These are phyloP conservation scores for Stegana nigrithorax DNA, from an alignment of 2,888 invertebrate species.

Conservation along the genomic window DNA sequence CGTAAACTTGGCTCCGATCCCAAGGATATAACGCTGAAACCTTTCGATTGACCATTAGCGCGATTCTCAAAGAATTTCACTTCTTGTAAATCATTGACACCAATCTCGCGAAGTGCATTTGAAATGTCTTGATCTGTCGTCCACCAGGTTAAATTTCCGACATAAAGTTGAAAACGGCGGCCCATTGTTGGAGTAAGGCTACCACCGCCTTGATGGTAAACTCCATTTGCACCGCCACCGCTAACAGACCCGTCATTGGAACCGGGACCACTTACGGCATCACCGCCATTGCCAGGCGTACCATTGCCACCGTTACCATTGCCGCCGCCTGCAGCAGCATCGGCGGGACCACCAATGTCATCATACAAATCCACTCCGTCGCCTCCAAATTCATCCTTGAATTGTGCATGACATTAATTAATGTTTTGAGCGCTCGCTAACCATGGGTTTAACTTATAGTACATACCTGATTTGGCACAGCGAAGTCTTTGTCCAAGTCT, in stretches of 20 bases:
- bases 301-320: constrained; percentile 73
- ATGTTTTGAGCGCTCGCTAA: no score
- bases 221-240: constrained; percentile 81
- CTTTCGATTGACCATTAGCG: constrained; percentile 98
- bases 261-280: constrained; percentile 73
- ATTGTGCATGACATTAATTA: no score
- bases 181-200: constrained; percentile 78
- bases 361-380: constrained; percentile 94
- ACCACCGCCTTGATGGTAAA: constrained; percentile 78
- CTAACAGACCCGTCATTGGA: constrained; percentile 70
- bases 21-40: constrained; percentile 95
- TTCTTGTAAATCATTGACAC: constrained; percentile 94
- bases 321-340: constrained; percentile 79
- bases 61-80: constrained; percentile 99
- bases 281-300: constrained; percentile 71
- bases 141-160: constrained; percentile 99
- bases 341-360: constrained; percentile 90
- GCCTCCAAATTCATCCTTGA: constrained; percentile 67
- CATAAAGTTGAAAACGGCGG: constrained; percentile 90
- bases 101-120: constrained; percentile 87
- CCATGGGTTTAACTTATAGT: no score
- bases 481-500: constrained; percentile 94
- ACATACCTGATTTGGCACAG: constrained; percentile 74
- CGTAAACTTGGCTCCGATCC: constrained; percentile 93
- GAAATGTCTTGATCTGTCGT: constrained; percentile 97